These are phyloP conservation scores for Hydrotaea cyrtoneurina DNA, from an alignment of 2,888 invertebrate species.

Conservation along the genomic window DNA sequence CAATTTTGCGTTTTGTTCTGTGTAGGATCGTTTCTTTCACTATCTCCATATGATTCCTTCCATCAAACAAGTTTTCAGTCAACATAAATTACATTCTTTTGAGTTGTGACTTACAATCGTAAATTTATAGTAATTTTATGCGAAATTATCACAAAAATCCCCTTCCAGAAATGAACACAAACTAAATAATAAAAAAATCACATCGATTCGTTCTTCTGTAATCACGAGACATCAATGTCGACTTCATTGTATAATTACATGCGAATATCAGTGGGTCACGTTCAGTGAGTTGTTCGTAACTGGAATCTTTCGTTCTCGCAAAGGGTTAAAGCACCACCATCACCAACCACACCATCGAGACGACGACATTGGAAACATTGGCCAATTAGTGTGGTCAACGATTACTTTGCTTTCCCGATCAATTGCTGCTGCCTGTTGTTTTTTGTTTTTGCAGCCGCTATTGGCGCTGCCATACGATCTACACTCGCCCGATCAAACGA, in stretches of 20 bases:
- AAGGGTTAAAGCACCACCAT: neutral
- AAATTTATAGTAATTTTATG: neutral
- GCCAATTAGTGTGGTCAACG: conserved; percentile 10
- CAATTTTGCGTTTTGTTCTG: too few relatives aligned
- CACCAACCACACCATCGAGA: neutral
- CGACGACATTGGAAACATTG: conserved; percentile 5
- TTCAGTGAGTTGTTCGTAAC: neutral
- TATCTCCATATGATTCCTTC: neutral
- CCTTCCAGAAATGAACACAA: neutral
- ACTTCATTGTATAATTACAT: conserved; percentile 78
- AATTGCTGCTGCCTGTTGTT: neutral
- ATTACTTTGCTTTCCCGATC: conserved; percentile 10
- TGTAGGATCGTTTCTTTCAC: too few relatives aligned
- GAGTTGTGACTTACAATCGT: too few relatives aligned
- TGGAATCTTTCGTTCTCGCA: neutral
- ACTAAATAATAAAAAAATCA: too few relatives aligned
- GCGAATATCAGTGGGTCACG: neutral
- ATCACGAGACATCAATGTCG: neutral
- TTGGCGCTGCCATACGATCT: neutral
- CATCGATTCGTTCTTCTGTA: neutral
- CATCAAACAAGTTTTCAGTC: too few relatives aligned
- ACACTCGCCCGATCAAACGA: neutral
- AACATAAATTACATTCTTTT: too few relatives aligned
- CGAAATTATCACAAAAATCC: neutral
- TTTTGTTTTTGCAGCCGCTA: neutral